Evolutionary conservation across 2,888 invertebrate species (phyloP), one percentile per base, ranked within the genome.

Genomic region (Strigamia transsilvanica): DNA sequence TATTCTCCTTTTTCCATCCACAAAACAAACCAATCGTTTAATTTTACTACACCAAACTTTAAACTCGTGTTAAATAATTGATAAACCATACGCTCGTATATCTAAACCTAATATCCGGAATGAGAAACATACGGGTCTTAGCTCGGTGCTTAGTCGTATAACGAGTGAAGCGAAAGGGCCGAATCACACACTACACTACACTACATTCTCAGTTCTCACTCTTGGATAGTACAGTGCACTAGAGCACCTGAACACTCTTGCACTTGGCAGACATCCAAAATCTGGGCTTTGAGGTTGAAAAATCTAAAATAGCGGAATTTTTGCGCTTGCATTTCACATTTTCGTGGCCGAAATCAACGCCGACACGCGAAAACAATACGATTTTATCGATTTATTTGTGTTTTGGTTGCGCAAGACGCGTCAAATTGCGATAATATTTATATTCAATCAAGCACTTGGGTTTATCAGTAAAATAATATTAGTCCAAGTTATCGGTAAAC

Each of bases 381-480:
- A 27, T 38, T 38, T 38, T 38, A 38, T 38, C 10, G 38, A 38
- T 38, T 38, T 38, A 38, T 38, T 38, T 38, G 6, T 7, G 10
- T 38, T 38, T 38, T 38, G 38, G 10, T 38, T 38, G 6, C 10
- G 10, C 10, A 38, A 38, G 38, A 38, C 2, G 38, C 38, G 0
- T 38, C 10, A 38, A 38, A 38, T 38, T 38, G 6, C 38, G 38
- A 38, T 38, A 38, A 38, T 38, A 38, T 38, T 38, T 38, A 38
- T 38, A 7, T 38, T 38, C 38, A 6, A 38, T 38, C 38, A 6
- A 38, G 38, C 38, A 4, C 38, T 38, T 6, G 38, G n/a, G 6
- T 15, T 5, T 56, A 56, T 56, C 56, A 56, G 56, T 56, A 56
- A 56, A 56, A 56, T 18, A 56, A 56, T 56, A 56, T 56, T 56